phyloP scores from a whole-genome alignment of 2,888 invertebrate species.

The Cylindroiulus punctatus region DNA sequence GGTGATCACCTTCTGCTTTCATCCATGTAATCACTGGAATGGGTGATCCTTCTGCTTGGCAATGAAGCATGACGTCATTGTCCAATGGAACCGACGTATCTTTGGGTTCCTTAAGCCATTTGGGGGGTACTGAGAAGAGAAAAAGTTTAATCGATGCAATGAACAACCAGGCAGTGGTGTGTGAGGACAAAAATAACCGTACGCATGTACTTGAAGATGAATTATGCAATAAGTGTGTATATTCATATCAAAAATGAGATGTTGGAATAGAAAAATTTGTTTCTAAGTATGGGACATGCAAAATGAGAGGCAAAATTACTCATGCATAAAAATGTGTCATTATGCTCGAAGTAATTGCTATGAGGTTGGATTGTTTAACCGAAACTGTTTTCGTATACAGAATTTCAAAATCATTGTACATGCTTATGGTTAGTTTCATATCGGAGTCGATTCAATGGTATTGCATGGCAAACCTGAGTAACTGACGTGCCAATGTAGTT shows the following conservation, averaged over 20 bases:
- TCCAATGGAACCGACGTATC: constrained; percentile 55
- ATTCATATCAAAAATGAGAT: constrained; percentile 43
- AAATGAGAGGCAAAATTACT: constrained; percentile 26
- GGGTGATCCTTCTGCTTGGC: constrained; percentile 56
- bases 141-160: constrained; percentile 48
- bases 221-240: constrained; percentile 27
- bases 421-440: constrained; percentile 52
- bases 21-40: constrained; percentile 56
- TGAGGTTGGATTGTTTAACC: background rate
- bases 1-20: constrained; percentile 59
- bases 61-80: constrained; percentile 55
- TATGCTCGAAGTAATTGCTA: background rate
- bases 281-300: constrained; percentile 32
- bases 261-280: constrained; percentile 37
- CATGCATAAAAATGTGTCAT: constrained; percentile 12
- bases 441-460: constrained; percentile 27
- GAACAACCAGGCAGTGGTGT: constrained; percentile 13
- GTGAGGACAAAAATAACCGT: constrained; percentile 25
- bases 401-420: constrained; percentile 47
- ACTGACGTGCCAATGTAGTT: background rate
- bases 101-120: constrained; percentile 56
- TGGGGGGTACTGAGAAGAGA: constrained; percentile 55
- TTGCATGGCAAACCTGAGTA: background rate
- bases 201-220: constrained; percentile 53
- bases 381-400: constrained; percentile 8